These are phyloP conservation scores for Trichechus manatus DNA, from an alignment of 2,113 vertebrate species.

Conservation along the genomic window DNA sequence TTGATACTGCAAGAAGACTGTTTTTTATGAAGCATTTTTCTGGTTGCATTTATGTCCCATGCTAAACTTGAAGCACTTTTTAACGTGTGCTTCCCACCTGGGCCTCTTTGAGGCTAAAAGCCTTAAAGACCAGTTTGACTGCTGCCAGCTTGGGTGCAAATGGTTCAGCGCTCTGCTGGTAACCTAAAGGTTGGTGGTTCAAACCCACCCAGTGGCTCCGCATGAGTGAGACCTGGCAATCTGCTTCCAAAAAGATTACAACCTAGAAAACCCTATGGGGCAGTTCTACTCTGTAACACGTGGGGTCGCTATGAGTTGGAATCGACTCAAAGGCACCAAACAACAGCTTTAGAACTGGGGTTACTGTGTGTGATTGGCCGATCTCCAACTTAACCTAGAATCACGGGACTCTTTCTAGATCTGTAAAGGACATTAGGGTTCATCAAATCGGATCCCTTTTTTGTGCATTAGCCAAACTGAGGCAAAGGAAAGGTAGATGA, in stretches of 20 bases:
- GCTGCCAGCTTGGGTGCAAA: not conserved
- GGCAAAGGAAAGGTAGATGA: not conserved
- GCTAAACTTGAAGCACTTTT: not conserved
- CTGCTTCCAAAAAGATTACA: not conserved
- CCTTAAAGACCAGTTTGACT: not conserved
- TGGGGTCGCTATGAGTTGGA: not conserved
- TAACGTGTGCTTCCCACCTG: not conserved
- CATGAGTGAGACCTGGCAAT: not conserved
- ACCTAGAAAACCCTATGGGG: too few species aligned
- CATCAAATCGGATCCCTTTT: not conserved
- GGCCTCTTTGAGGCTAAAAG: not conserved
- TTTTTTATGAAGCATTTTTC: not conserved
- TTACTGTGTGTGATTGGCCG: not conserved
- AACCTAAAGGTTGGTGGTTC: not conserved
- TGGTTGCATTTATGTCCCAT: not conserved
- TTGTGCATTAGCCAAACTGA: not conserved
- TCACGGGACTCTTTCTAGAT: not conserved
- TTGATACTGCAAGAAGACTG: not conserved
- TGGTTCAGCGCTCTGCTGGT: not conserved
- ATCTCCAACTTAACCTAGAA: not conserved
- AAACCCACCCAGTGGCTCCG: not conserved
- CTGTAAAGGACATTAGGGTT: not conserved
- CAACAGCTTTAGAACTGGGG: not conserved
- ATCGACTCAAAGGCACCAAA: not conserved
- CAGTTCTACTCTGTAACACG: not conserved